These are phyloP conservation scores for Ophion costatus DNA, from an alignment of 2,888 invertebrate genomes.

Conservation along the genomic window DNA sequence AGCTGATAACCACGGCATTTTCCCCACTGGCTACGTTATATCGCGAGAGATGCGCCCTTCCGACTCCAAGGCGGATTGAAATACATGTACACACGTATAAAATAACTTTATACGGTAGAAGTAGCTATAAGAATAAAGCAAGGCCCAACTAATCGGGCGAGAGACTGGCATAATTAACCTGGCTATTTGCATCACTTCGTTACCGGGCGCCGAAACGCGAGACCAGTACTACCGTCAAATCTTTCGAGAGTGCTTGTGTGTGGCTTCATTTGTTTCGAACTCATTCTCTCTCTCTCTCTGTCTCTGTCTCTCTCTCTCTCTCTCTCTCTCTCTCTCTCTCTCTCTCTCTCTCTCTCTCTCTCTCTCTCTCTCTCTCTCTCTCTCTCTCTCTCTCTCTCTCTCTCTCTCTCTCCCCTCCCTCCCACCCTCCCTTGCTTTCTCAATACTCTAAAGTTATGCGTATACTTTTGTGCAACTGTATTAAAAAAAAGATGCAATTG, in stretches of 20 bases:
- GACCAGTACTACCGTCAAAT: neutral
- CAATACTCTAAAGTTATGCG: too few species aligned
- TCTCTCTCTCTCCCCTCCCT: too few species aligned
- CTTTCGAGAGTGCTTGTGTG: neutral
- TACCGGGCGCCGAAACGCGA: conserved; percentile 22
- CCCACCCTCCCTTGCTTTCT: too few species aligned
- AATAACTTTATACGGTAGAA: neutral
- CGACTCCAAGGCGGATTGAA: neutral
- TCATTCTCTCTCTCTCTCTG: neutral
- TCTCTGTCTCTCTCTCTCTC: too few species aligned
- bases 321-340: too few species aligned
- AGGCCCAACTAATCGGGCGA: conserved; percentile 56
- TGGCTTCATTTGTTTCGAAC: too few species aligned
- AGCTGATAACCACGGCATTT: too few species aligned
- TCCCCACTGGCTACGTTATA: neutral
- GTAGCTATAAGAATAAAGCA: conserved; percentile 38
- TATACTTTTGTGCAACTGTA: too few species aligned
- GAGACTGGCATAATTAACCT: conserved; percentile 69
- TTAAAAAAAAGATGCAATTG: neutral
- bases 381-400: too few species aligned
- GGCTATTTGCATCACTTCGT: conserved; percentile 68
- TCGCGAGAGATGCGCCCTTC: neutral
- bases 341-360: too few species aligned
- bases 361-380: too few species aligned
- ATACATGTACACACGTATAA: conserved; percentile 18